Conservation (phyloP, 2,797 vertebrate species). For the Sebastes itinus region DNA sequence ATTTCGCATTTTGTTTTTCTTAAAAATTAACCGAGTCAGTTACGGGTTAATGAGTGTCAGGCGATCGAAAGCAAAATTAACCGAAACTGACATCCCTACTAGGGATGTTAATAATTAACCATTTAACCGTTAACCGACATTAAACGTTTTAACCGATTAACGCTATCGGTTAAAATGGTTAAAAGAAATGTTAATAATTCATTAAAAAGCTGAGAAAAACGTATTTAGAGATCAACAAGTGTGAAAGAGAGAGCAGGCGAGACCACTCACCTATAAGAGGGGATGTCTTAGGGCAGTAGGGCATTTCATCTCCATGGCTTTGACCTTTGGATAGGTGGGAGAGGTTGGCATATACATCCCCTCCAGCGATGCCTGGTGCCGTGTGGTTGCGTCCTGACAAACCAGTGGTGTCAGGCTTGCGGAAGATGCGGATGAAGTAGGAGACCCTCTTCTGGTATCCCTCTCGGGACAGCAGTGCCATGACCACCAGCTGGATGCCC, state of each 20-base stretch:
- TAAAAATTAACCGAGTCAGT: too few species aligned
- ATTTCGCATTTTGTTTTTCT: too few species aligned
- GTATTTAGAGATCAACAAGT: neutral
- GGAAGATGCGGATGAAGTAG: conserved; percentile 85
- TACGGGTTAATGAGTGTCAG: too few species aligned
- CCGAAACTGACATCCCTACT: too few species aligned
- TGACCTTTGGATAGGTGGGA: conserved; percentile 64
- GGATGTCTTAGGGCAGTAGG: conserved; percentile 82
- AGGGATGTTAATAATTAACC: too few species aligned
- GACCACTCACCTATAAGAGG: conserved; percentile 81
- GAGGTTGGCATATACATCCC: conserved; percentile 83
- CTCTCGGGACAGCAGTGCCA: conserved; percentile 85
- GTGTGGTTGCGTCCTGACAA: conserved; percentile 65
- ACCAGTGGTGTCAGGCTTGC: conserved; percentile 58
- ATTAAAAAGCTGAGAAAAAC: too few species aligned
- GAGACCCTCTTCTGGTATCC: conserved; percentile 81
- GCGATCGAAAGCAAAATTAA: too few species aligned
- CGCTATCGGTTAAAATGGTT: too few species aligned
- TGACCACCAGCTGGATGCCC: conserved; percentile 85
- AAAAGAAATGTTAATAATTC: too few species aligned
- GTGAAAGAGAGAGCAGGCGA: neutral
- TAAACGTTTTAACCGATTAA: too few species aligned
- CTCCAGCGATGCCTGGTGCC: neutral
- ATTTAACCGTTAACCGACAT: too few species aligned
- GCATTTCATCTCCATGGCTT: conserved; percentile 68